Evolutionary conservation across 2,113 vertebrate species (phyloP).

Genomic region (Melanocharis versteri): DNA sequence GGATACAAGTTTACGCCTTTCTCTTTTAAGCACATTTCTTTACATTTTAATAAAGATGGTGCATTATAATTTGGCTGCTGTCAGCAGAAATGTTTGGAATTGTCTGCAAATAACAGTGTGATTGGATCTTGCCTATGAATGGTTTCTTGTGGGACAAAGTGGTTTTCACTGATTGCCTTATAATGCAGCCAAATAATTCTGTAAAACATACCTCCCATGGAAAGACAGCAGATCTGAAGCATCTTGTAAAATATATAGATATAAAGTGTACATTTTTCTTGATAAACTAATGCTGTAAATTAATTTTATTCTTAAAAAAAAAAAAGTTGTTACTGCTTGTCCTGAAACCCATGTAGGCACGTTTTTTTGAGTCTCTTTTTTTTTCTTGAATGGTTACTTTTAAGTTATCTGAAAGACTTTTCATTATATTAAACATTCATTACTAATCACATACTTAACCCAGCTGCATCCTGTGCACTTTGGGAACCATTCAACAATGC

Average conservation of each 20-base stretch:
- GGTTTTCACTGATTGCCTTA: slow-evolving; percentile 80
- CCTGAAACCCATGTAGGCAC: background rate
- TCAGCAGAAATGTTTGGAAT: background rate
- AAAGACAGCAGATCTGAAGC: slow-evolving; percentile 44
- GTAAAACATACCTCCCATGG: slow-evolving; percentile 64
- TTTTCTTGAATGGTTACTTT: slow-evolving; percentile 17
- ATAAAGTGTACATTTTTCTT: slow-evolving; percentile 48
- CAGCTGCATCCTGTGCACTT: background rate
- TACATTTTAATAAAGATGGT: slow-evolving; percentile 79
- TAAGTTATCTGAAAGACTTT: slow-evolving; percentile 16
- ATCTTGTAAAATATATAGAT: slow-evolving; percentile 51
- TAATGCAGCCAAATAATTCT: slow-evolving; percentile 74
- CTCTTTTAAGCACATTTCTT: slow-evolving; percentile 86
- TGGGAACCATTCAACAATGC: background rate
- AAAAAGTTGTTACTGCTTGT: background rate
- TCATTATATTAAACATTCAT: background rate
- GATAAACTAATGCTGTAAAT: slow-evolving; percentile 50
- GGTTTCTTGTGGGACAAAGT: slow-evolving; percentile 21
- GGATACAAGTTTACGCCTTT: slow-evolving; percentile 94
- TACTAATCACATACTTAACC: background rate
- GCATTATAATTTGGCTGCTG: slow-evolving; percentile 66
- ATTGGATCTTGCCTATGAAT: slow-evolving; percentile 20
- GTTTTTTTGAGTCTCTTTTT: background rate
- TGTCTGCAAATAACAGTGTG: slow-evolving; percentile 45
- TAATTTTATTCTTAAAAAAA: slow-evolving; percentile 56